phyloP scores from a whole-genome alignment of 2,888 invertebrate species.

The Athetis lepigone region DNA sequence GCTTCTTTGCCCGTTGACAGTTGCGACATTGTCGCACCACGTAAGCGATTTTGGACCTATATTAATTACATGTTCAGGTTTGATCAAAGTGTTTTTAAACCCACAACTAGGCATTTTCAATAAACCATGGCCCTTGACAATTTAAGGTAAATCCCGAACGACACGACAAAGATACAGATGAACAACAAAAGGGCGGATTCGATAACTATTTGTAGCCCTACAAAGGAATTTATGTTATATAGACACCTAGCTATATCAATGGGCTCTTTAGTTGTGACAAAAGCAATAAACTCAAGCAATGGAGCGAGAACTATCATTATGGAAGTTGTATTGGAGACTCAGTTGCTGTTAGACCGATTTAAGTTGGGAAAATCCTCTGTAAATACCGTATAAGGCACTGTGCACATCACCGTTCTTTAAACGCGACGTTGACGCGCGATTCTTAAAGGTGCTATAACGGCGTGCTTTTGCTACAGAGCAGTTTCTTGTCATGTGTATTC shows the following conservation, averaged over 20 bases:
- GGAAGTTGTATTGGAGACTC: conserved; percentile 34
- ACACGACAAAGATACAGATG: conserved; percentile 16
- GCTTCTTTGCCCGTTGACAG: no score
- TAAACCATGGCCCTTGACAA: not conserved
- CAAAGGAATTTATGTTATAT: conserved; percentile 43
- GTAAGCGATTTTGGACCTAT: no score
- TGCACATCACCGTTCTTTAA: no score
- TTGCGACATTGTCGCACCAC: no score
- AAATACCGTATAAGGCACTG: conserved; percentile 10
- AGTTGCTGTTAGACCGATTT: conserved; percentile 4
- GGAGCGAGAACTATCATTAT: conserved; percentile 44
- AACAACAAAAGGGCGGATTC: conserved; percentile 22
- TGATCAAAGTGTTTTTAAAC: no score
- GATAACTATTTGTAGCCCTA: conserved; percentile 38
- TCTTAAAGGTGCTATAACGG: no score
- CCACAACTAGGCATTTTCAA: not conserved
- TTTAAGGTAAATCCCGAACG: conserved; percentile 13
- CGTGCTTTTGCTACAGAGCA: no score
- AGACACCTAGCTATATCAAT: conserved; percentile 18
- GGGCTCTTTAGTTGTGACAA: conserved; percentile 44
- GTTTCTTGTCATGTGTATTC: no score
- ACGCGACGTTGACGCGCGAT: no score
- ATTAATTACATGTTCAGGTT: no score
- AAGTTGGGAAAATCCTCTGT: conserved; percentile 18
- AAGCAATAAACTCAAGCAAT: conserved; percentile 51